phyloP scores from a whole-genome alignment of 2,797 vertebrate genomes.

The Muscicapa comitata region DNA sequence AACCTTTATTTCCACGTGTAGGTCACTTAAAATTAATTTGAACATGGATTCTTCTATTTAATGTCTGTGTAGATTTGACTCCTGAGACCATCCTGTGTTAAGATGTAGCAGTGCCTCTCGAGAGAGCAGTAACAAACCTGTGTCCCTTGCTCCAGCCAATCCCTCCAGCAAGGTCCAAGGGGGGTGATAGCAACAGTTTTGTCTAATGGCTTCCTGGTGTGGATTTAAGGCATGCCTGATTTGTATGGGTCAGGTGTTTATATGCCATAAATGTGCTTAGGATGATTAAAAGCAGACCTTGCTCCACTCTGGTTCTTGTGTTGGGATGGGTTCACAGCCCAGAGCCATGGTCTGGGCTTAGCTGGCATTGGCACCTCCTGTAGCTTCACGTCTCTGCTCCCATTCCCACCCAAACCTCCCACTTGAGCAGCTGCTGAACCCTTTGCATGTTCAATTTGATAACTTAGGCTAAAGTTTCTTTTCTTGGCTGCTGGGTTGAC shows the following conservation, averaged over 20 bases:
- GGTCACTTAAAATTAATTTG: not conserved
- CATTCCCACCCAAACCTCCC: not conserved
- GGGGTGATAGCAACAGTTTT: not conserved
- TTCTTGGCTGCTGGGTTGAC: not conserved
- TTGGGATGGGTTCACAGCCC: not conserved
- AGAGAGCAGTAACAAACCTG: not conserved
- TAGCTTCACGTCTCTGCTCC: not conserved
- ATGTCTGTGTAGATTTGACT: not conserved
- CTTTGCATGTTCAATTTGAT: not conserved
- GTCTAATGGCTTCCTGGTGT: not conserved
- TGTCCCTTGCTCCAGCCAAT: fast-evolving
- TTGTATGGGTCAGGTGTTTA: not conserved
- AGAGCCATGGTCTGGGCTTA: not conserved
- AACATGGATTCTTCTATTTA: not conserved
- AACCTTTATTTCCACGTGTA: not conserved
- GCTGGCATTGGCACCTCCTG: not conserved
- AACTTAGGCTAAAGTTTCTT: not conserved
- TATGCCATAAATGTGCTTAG: not conserved
- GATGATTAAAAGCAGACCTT: not conserved
- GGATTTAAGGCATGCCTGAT: not conserved
- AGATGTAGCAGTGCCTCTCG: not conserved
- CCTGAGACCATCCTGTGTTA: not conserved
- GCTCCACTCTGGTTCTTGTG: not conserved
- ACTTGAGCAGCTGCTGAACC: not conserved
- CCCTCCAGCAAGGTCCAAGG: not conserved